These are phyloP conservation scores for Mya arenaria DNA, from an alignment of 1,140 invertebrate species.

Conservation along the genomic window DNA sequence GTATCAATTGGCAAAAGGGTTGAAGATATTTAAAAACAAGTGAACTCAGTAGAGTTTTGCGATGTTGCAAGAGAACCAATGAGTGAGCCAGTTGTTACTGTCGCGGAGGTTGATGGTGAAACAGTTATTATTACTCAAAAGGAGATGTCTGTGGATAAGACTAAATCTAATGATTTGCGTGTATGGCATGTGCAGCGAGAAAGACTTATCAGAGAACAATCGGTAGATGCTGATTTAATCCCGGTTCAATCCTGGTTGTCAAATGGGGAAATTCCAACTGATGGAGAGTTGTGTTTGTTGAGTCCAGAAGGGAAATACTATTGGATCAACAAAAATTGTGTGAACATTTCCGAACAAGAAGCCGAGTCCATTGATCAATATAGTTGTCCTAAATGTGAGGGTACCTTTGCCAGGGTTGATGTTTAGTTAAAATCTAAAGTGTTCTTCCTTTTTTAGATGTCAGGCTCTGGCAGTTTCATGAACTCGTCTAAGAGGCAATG, in stretches of 20 bases:
- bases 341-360: too few relatives aligned
- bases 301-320: background rate
- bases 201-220: background rate
- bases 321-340: slow-evolving; percentile 2
- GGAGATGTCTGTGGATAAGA: background rate
- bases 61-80: background rate
- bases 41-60: background rate
- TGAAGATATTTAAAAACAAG: background rate
- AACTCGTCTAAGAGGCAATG: too few relatives aligned
- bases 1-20: background rate
- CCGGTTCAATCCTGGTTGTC: background rate
- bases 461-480: too few relatives aligned
- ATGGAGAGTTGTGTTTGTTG: slow-evolving; percentile 23
- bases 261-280: background rate
- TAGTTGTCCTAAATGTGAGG: too few relatives aligned
- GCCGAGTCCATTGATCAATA: too few relatives aligned
- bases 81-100: background rate
- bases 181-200: background rate
- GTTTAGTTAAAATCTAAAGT: too few relatives aligned
- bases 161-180: background rate
- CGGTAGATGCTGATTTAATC: background rate
- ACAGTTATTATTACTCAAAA: background rate
- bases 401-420: too few relatives aligned
- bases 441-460: too few relatives aligned
- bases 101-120: background rate